A percentile compares a stretch with the other conserved stretches of the same genome.
These are phyloP conservation scores for Priocnemis perturbator DNA, from an alignment of 2,888 invertebrate genomes.

Conservation along the genomic window DNA sequence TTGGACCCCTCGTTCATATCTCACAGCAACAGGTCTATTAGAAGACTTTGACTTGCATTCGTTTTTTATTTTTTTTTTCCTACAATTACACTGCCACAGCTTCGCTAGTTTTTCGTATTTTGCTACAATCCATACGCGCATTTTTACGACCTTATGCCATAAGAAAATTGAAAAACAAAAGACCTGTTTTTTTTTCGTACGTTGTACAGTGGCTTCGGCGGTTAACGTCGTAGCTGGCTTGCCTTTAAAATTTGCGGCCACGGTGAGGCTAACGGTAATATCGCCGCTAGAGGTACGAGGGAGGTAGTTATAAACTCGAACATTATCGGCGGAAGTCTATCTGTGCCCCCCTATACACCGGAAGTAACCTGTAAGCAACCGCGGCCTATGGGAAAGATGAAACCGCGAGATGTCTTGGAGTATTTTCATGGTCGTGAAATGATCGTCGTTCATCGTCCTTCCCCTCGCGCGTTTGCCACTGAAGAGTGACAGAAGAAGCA, in stretches of 20 bases:
- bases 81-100: too few species aligned
- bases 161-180: too few species aligned
- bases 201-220: too few species aligned
- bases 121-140: too few species aligned
- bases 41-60: neutral
- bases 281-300: neutral
- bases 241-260: neutral
- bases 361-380: conserved; percentile 40
- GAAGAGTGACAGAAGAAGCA: too few species aligned
- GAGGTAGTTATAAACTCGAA: conserved; percentile 5
- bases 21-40: too few species aligned
- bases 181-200: too few species aligned
- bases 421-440: conserved; percentile 44
- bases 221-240: too few species aligned
- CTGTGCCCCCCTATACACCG: conserved; percentile 6
- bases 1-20: too few species aligned
- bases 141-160: too few species aligned
- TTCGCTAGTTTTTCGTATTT: too few species aligned
- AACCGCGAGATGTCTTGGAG: conserved; percentile 25
- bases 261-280: neutral
- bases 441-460: conserved; percentile 19
- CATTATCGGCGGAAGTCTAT: conserved; percentile 38
- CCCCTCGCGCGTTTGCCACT: too few species aligned
- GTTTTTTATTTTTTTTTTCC: neutral
- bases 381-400: conserved; percentile 46